Evolutionary conservation across 2,797 vertebrate species (phyloP), one percentile per base, ranked within the genome.

Genomic region (Paratrypauchen microcephalus): DNA sequence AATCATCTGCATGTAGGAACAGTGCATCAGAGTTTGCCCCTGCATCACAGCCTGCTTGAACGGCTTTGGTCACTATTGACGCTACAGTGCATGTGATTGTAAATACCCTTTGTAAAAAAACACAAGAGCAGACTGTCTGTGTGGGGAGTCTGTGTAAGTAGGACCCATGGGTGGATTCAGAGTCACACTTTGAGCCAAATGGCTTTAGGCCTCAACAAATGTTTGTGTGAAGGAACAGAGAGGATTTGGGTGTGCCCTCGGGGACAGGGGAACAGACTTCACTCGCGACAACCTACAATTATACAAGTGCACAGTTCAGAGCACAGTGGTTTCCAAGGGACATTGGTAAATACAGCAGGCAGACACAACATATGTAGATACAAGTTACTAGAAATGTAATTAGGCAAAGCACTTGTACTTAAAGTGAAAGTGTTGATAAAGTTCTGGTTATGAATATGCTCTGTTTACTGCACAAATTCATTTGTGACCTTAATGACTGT

Each of bases 151-250:
- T 23, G 36, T 63, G 39, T 63, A 45, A 63, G 61, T 28, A 48
- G 13, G 1, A 48, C 62, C 62, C 62, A 19, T 7, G 41, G 62
- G 24, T 16, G 24, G 30, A 52, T 64, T 48, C n/a, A 47, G 62
- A 64, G 24, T 28, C 24, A 65, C 50, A 65, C 63, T 30, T 65
- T 50, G 45, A 65, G 63, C 63, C 63, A 65, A 30, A 50, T 30
- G 63, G 47, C 63, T 48, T 28, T 47, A 65, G 63, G 63, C 63
- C 47, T 11, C 47, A 8, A 50, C 63, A 65, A 65, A 50, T 65
- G 63, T 65, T 65, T 65, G 45, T 65, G n/a, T 52, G 63, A 30
- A n/a, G 63, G 63, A 65, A 65, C 47, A 11, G 63, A 65, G 47
- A 50, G 26, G 63, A 65, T 65, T 28, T 64, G 24, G 39, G 36